Evolutionary conservation across 1,140 invertebrate species (phyloP), one percentile per base, ranked within the genome.

Genomic region (Philotrypesis tridentata): DNA sequence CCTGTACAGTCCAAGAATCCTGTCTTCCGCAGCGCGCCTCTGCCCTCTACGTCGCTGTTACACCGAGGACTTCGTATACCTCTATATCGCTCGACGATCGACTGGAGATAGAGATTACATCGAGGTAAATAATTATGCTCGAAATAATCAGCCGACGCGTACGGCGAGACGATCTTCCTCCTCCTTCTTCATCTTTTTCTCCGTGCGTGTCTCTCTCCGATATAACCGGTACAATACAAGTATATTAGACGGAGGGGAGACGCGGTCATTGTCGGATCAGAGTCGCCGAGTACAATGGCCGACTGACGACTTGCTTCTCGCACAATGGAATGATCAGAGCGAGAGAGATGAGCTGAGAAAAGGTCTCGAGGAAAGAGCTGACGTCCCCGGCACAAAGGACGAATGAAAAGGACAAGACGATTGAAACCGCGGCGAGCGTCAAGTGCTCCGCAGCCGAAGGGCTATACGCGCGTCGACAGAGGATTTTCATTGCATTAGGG

Each of bases 361-460:
- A 40, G 70, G n/a, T n/a, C n/a, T n/a, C 21, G 67, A 25, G 48
- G 67, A 70, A 72, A 23, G 70, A 12, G 67, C 67, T 70, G 31
- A 70, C 31, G 17, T 65, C 61, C 27, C 61, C 12, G 48, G 48
- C 67, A 37, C 67, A 33, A 70, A 70, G 29, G 67, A 70, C 27
- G 11, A 70, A 70, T 70, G 37, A 43, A 72, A n/a, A 43, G 67
- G 31, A 70, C 48, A 55, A n/a, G 17, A 21, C 48, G 48, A 55
- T 55, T 55, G 67, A 70, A 70, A 31, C 21, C 2, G n/a, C n/a
- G 17, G 67, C 31, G 67, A 33, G 14, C 29, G 33, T 63, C 23
- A 25, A 25, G n/a, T n/a, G n/a, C n/a, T n/a, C n/a, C 55, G 4
- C 4, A 60, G n/a, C 2, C 9, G 33, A 37, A 17, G 4, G n/a